Conservation (phyloP, 2,113 vertebrate species). For the Marmota flaviventris region DNA sequence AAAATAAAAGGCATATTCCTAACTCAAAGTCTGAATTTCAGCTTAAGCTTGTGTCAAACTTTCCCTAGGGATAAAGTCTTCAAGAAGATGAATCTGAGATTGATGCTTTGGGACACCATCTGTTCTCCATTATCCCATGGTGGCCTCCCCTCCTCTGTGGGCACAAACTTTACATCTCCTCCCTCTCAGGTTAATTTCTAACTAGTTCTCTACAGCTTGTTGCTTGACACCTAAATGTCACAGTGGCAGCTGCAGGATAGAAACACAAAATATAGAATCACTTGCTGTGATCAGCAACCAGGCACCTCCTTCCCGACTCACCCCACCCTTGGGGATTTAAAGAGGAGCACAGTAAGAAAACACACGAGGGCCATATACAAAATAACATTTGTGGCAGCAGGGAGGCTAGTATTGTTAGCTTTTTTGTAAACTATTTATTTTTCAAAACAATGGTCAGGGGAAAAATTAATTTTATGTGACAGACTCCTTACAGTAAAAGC, state of each 20-base stretch:
- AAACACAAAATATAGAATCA: neutral
- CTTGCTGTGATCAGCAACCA: neutral
- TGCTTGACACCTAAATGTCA: neutral
- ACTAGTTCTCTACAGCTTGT: neutral
- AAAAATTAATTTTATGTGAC: neutral
- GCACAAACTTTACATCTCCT: neutral
- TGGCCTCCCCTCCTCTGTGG: neutral
- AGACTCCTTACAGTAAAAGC: neutral
- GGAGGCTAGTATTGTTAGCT: neutral
- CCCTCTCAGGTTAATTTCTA: neutral
- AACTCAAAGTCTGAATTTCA: slow-evolving; percentile 12
- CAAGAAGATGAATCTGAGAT: neutral
- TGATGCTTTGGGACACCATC: neutral
- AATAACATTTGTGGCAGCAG: neutral
- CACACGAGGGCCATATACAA: neutral
- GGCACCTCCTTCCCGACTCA: neutral
- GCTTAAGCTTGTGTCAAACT: neutral
- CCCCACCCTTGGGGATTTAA: neutral
- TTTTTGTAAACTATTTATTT: slow-evolving; percentile 44
- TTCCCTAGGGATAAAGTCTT: no score
- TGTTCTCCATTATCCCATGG: accelerated
- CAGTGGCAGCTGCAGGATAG: neutral
- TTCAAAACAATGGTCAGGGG: neutral
- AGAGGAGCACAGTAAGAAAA: neutral
- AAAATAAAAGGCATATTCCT: neutral